A percentile compares a stretch with the other conserved stretches of the same genome.
phyloP scores from a whole-genome alignment of 2,113 vertebrate genomes.

The Oophaga pumilio region DNA sequence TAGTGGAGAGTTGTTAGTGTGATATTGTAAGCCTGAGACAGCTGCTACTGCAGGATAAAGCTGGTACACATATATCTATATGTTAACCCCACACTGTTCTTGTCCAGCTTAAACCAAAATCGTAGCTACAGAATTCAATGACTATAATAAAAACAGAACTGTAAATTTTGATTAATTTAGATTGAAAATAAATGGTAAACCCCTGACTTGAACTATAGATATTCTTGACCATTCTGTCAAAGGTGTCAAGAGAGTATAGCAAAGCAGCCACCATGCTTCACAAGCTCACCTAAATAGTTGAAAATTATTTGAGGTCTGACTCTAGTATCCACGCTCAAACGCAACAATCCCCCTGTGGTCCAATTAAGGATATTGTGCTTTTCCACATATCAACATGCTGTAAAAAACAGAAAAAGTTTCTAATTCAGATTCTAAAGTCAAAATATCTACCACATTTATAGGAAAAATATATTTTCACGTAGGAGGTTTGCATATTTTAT shows the following conservation, averaged over 20 bases:
- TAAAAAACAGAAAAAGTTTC: conserved; percentile 3
- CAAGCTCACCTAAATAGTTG: background rate
- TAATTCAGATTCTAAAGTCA: background rate
- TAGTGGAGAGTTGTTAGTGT: background rate
- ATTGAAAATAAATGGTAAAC: background rate
- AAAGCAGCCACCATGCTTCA: background rate
- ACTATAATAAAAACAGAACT: background rate
- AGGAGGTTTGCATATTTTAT: background rate
- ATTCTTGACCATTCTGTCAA: background rate
- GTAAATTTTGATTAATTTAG: background rate
- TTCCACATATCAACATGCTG: background rate
- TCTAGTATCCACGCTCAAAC: background rate
- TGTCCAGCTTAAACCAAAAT: background rate
- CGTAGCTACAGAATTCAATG: background rate
- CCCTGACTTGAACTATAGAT: background rate
- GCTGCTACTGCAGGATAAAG: background rate
- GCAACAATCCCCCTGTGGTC: conserved; percentile 25
- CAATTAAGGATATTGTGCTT: conserved; percentile 27
- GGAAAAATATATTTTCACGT: background rate
- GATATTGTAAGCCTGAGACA: background rate
- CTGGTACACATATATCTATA: background rate
- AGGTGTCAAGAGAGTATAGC: conserved; percentile 14
- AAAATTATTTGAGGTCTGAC: conserved; percentile 1
- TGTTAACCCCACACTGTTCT: background rate
- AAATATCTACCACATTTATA: background rate